Percentiles rank a stretch among this genome's conserved stretches.
These are phyloP conservation scores for Myoxocephalus aenaeus DNA, from an alignment of 2,797 vertebrate genomes.

Conservation along the genomic window DNA sequence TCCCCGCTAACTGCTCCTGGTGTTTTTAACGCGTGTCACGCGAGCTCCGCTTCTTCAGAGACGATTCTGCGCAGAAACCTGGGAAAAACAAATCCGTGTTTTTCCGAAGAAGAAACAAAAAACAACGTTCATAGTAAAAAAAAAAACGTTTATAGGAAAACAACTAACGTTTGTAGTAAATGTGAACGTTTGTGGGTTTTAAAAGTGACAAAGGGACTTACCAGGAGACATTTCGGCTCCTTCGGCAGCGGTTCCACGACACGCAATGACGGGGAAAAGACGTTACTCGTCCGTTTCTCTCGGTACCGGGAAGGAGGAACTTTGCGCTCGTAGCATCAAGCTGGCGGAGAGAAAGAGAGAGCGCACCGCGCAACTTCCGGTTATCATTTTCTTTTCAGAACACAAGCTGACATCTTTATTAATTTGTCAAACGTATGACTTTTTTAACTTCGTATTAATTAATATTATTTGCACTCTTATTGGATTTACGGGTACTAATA, in stretches of 20 bases:
- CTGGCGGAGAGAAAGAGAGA: rapidly evolving
- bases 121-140: too few relatives aligned
- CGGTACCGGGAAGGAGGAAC: conserved; percentile 33
- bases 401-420: conserved; percentile 17
- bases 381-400: not conserved
- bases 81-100: too few relatives aligned
- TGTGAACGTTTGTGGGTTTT: too few relatives aligned
- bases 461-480: not conserved
- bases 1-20: too few relatives aligned
- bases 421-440: not conserved
- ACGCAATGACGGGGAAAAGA: conserved; percentile 38
- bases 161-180: too few relatives aligned
- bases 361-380: rapidly evolving
- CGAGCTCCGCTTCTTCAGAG: too few relatives aligned
- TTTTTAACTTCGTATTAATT: not conserved
- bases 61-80: too few relatives aligned
- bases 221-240: conserved; percentile 50
- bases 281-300: not conserved
- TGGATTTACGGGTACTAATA: not conserved
- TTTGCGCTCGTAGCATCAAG: conserved; percentile 9
- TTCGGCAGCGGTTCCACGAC: not conserved
- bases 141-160: too few relatives aligned
- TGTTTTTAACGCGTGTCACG: not conserved
- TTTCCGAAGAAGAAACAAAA: too few relatives aligned
- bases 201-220: not conserved